phyloP scores from a whole-genome alignment of 2,888 invertebrate genomes.

The Abscondita cerata region DNA sequence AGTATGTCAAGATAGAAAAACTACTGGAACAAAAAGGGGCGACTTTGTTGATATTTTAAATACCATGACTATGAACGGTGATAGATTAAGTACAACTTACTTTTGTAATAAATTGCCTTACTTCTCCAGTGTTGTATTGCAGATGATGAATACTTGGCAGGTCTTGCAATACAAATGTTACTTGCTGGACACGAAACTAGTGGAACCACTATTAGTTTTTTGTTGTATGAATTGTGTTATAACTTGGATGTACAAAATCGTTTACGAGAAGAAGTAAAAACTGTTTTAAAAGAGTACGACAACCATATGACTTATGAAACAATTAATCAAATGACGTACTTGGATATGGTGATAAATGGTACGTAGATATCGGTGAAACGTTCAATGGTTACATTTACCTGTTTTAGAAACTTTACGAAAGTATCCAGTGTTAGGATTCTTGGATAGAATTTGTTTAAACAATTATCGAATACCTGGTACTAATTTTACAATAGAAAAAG shows the following conservation, averaged over 20 bases:
- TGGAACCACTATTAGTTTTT: conserved; percentile 57
- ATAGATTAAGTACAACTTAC: no score
- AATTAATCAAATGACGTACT: conserved; percentile 60
- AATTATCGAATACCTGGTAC: conserved; percentile 48
- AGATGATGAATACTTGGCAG: no score
- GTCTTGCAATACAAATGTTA: no score
- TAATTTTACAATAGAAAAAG: conserved; percentile 49
- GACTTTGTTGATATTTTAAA: no score
- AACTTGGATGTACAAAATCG: conserved; percentile 59
- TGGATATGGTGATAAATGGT: conserved; percentile 61
- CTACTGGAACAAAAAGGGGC: no score
- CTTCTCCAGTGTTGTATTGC: no score
- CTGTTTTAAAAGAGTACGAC: conserved; percentile 47
- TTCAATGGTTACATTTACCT: no score
- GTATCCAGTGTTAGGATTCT: conserved; percentile 53
- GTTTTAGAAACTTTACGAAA: conserved; percentile 57
- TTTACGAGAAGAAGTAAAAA: conserved; percentile 57
- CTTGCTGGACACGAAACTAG: no score
- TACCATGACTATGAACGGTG: no score
- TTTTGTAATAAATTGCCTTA: no score
- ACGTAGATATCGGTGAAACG: conserved; percentile 22
- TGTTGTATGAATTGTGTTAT: conserved; percentile 58
- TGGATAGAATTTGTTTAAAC: conserved; percentile 47
- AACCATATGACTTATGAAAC: conserved; percentile 58
- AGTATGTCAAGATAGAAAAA: no score